Base-by-base conservation (phyloP, 2,113 vertebrate genomes). In the Tinamus guttatus region DNA sequence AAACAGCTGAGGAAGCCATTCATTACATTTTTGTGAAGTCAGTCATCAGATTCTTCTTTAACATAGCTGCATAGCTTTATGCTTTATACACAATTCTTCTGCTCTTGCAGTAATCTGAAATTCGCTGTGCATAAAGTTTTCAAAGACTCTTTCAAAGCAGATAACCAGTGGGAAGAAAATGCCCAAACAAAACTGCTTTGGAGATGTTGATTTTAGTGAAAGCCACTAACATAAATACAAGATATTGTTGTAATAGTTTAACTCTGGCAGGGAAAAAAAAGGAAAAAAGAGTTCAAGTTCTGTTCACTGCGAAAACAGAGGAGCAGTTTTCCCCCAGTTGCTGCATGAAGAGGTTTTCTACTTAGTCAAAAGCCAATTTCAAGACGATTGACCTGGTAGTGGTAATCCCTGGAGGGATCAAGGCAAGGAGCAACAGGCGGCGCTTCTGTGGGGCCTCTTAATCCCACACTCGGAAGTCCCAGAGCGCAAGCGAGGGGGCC, bases 1-100 rank as follows among this genome's bases (percentile, higher is more conserved):
- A 94, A 97, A 97, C 94, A 97, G 83, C 77, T 36, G 62, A 89
- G 80, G 62, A 96, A 95, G 90, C 70, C 19, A 58, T 93, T 90
- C 68, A 93, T 95, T 88, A 88, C 94, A 92, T 95, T 90, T 94
- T 92, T 95, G 65, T 88, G 73, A 88, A 90, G 69, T 75, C 90
- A 92, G 77, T 96, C 90, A 96, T 62, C 32, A 87, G 85, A 93
- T 95, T 90, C 71, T 95, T 89, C 79, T 96, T 71, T 81, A 90
- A 83, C 87, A 74, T 95, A 93, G 92, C 85, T 60, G 68, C 69
- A 5, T 60, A 76, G 21, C 69, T 88, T 80, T 93, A 91, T 77
- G 43, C 73, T 93, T 77, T 71, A 63, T 28, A 11, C 62, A 3
- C 63, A 24, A 9, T 6, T 34, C 49, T 54, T 79, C 80, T 74